Percentiles rank a stretch among this genome's conserved stretches.
phyloP scores from a whole-genome alignment of 2,113 vertebrate species.

The Myanophis thanlyinensis region DNA sequence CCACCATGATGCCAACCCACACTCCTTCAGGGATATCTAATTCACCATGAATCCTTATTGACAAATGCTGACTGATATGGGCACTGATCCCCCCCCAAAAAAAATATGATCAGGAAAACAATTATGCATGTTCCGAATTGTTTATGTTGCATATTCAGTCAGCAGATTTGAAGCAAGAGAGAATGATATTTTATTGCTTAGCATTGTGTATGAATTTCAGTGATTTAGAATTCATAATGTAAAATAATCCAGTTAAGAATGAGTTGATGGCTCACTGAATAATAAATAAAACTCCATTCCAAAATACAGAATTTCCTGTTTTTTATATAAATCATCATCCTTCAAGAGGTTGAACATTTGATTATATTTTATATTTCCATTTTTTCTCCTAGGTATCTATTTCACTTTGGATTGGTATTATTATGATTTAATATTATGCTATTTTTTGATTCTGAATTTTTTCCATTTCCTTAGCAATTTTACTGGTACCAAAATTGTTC shows the following conservation, averaged over 20 bases:
- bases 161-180: conserved; percentile 13
- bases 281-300: background rate
- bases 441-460: background rate
- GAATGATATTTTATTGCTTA: background rate
- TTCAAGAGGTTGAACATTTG: background rate
- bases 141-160: background rate
- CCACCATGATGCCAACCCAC: background rate
- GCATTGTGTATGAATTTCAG: background rate
- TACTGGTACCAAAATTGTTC: background rate
- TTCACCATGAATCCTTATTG: background rate
- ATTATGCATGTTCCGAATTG: conserved; percentile 21
- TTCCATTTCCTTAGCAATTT: background rate
- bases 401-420: background rate
- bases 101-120: conserved; percentile 33
- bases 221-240: background rate
- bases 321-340: background rate
- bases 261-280: background rate
- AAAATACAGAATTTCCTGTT: background rate
- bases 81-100: conserved; percentile 32
- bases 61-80: conserved; percentile 30
- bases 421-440: background rate
- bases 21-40: background rate
- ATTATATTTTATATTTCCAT: background rate
- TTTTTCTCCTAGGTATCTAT: background rate
- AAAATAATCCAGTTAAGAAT: background rate